A percentile compares a stretch with the other conserved stretches of the same genome.
These are phyloP conservation scores for Tachystola acroxantha DNA, from an alignment of 2,888 invertebrate genomes.

Conservation along the genomic window DNA sequence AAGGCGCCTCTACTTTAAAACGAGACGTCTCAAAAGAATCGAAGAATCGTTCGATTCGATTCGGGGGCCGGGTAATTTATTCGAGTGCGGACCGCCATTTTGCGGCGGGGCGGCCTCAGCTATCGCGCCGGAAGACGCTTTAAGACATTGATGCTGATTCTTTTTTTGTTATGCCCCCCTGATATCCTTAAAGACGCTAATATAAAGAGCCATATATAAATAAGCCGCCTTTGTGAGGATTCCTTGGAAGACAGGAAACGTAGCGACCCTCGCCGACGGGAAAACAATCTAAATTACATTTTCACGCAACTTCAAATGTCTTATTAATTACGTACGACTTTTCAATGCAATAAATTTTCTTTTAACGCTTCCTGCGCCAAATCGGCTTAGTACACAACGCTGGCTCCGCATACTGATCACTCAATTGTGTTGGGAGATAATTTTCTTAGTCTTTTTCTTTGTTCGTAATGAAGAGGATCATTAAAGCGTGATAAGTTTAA, in stretches of 20 bases:
- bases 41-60: constrained; percentile 70
- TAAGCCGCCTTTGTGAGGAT: constrained; percentile 67
- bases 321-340: constrained; percentile 77
- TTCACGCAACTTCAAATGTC: constrained; percentile 79
- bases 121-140: constrained; percentile 71
- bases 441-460: constrained; percentile 28
- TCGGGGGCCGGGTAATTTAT: constrained; percentile 72
- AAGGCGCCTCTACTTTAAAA: constrained; percentile 69
- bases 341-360: constrained; percentile 78
- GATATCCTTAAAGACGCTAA: constrained; percentile 74
- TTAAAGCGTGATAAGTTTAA: not conserved
- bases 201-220: constrained; percentile 76
- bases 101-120: constrained; percentile 64
- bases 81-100: constrained; percentile 76
- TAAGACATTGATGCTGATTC: constrained; percentile 78
- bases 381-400: constrained; percentile 69
- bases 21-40: constrained; percentile 74
- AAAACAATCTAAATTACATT: constrained; percentile 79
- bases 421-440: constrained; percentile 48
- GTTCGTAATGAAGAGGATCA: constrained; percentile 8
- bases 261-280: constrained; percentile 55
- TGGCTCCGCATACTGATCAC: constrained; percentile 64
- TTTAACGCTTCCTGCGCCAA: constrained; percentile 63
- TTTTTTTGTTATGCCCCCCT: constrained; percentile 76
- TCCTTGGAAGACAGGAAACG: constrained; percentile 56